phyloP scores from a whole-genome alignment of 1,140 invertebrate species.

The Cyclargus thomasi region DNA sequence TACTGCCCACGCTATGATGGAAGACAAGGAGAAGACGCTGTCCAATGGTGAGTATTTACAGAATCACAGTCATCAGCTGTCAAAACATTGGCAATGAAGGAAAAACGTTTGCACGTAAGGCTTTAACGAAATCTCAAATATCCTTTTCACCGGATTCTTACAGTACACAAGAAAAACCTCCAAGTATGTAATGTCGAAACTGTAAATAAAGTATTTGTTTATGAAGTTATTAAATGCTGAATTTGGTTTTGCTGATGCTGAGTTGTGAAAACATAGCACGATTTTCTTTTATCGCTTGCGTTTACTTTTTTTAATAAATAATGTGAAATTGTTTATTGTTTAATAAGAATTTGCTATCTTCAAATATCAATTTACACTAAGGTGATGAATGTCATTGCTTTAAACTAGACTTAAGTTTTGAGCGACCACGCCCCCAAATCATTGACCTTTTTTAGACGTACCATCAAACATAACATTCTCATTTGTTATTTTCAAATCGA shows the following conservation, averaged over 20 bases:
- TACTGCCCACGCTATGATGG: slow-evolving; percentile 67
- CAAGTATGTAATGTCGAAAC: not conserved
- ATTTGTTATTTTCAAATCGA: too few species aligned
- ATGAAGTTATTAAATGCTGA: not conserved
- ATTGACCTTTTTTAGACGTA: too few species aligned
- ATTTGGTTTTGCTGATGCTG: not conserved
- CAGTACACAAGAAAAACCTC: not conserved
- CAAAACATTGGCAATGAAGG: not conserved
- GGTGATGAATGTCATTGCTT: too few species aligned
- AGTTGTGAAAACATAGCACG: not conserved
- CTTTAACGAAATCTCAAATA: not conserved
- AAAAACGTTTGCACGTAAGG: not conserved
- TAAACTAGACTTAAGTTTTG: too few species aligned
- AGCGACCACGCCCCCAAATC: too few species aligned
- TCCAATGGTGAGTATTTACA: slow-evolving; percentile 47
- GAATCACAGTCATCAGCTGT: not conserved
- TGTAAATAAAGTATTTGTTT: not conserved
- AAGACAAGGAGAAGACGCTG: slow-evolving; percentile 68
- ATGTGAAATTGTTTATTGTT: not conserved
- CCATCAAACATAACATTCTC: too few species aligned
- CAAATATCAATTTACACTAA: too few species aligned
- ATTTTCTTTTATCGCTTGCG: not conserved
- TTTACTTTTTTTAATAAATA: not conserved
- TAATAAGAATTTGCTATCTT: too few species aligned
- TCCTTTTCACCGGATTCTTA: not conserved